A percentile compares a stretch with the other conserved stretches of the same genome.
These are phyloP conservation scores for Mus musculus DNA, from an alignment of 2,113 vertebrate species.

Conservation along the genomic window DNA sequence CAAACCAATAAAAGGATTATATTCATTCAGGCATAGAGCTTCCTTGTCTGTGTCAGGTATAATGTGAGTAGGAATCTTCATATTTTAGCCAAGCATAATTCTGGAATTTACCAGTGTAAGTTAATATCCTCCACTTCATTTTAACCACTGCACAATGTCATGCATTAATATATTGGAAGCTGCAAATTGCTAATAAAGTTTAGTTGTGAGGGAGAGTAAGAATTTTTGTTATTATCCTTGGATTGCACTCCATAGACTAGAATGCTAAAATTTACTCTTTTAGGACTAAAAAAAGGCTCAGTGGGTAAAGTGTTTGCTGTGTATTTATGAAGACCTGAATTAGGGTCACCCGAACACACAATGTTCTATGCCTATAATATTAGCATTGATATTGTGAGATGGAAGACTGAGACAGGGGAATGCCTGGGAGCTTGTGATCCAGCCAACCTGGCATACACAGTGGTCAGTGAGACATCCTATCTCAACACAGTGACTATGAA, in stretches of 20 bases:
- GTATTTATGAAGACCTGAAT: not conserved
- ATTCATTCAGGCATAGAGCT: constrained; percentile 27
- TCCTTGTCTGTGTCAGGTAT: constrained; percentile 67
- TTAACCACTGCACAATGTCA: constrained; percentile 64
- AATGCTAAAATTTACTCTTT: constrained; percentile 23
- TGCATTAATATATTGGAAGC: constrained; percentile 37
- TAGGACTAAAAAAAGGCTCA: accelerated
- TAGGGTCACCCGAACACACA: too few relatives aligned
- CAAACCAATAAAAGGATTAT: constrained; percentile 57
- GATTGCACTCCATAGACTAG: not conserved
- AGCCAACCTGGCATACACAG: too few relatives aligned
- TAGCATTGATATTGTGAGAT: not conserved
- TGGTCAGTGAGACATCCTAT: not conserved
- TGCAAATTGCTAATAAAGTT: constrained; percentile 66
- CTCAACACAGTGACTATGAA: not conserved
- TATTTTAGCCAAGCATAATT: constrained; percentile 76
- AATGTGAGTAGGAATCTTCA: constrained; percentile 47
- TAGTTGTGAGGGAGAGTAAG: constrained; percentile 12
- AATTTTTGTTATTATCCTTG: constrained; percentile 58
- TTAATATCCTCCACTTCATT: constrained; percentile 71
- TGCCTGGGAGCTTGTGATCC: not conserved
- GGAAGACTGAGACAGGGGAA: not conserved
- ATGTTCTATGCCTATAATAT: not conserved
- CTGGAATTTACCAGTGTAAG: constrained; percentile 61
- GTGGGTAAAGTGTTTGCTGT: not conserved